Evolutionary conservation across 2,113 vertebrate species (phyloP).

Genomic region (Myrmecophaga tridactyla): DNA sequence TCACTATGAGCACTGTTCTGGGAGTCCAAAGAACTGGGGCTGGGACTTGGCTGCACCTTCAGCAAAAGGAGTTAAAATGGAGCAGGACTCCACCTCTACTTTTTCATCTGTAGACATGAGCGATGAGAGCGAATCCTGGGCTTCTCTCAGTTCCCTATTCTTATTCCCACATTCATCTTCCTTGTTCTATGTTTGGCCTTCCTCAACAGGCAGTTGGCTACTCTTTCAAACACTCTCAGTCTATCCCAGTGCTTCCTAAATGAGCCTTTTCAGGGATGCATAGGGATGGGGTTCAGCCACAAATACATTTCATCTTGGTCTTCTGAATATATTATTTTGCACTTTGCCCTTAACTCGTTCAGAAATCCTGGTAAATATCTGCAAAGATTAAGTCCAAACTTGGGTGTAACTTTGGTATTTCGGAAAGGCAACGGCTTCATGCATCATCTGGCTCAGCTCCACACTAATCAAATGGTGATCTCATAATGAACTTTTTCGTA

Average conservation of each 20-base stretch:
- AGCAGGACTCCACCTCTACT: no score
- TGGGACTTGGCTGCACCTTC: rapidly evolving
- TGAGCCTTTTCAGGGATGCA: rapidly evolving
- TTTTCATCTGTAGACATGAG: background rate
- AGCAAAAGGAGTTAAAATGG: rapidly evolving
- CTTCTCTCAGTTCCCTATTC: rapidly evolving
- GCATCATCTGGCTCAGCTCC: background rate
- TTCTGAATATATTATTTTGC: background rate
- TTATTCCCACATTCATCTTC: background rate
- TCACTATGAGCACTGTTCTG: background rate
- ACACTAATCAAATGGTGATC: slow-evolving; percentile 60
- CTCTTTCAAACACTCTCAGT: background rate
- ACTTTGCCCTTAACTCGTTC: background rate
- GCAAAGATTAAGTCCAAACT: background rate
- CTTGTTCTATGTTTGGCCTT: no score
- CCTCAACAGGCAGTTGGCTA: background rate
- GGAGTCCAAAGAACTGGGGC: background rate
- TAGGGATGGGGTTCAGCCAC: background rate
- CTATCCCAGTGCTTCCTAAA: rapidly evolving
- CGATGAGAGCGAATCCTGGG: rapidly evolving
- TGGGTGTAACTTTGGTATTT: background rate
- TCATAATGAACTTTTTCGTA: slow-evolving; percentile 66
- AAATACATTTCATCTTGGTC: background rate
- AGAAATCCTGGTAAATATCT: background rate
- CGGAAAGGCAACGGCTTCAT: slow-evolving; percentile 32